phyloP scores from a whole-genome alignment of 2,888 invertebrate genomes.

The Protula sp. region DNA sequence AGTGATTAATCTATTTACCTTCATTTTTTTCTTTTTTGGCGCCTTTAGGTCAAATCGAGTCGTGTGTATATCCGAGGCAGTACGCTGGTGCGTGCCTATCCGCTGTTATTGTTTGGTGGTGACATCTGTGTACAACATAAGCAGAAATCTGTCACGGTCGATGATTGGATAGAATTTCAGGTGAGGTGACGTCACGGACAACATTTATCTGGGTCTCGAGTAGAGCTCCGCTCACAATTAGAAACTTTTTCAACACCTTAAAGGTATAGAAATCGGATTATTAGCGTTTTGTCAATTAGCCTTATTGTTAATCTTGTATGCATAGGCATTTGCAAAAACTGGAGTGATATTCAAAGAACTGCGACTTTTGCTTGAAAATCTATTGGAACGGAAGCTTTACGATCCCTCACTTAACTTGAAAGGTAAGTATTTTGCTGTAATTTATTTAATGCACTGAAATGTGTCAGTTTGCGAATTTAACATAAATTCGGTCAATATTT shows the following conservation, averaged over 20 bases:
- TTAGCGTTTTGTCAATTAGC: too few species aligned
- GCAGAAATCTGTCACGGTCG: constrained; percentile 18
- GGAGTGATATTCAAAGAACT: constrained; percentile 50
- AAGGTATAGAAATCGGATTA: too few species aligned
- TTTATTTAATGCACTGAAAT: too few species aligned
- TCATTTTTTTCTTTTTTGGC: too few species aligned
- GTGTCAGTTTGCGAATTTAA: too few species aligned
- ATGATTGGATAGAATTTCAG: constrained; percentile 25
- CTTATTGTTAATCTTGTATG: not conserved
- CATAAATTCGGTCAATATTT: too few species aligned
- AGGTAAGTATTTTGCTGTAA: constrained; percentile 23
- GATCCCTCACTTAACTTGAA: constrained; percentile 33
- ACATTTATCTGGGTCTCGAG: not conserved
- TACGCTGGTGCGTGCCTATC: constrained; percentile 14
- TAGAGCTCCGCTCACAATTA: too few species aligned
- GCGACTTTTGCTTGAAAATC: constrained; percentile 34
- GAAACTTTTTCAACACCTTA: too few species aligned
- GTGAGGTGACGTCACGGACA: constrained; percentile 7
- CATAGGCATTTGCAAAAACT: constrained; percentile 43
- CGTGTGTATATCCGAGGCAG: constrained; percentile 19
- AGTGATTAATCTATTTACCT: too few species aligned
- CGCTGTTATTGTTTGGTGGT: constrained; percentile 28
- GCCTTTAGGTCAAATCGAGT: constrained; percentile 19
- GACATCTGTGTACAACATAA: constrained; percentile 23
- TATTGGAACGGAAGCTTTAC: constrained; percentile 39